These are phyloP conservation scores for Parnassius smintheus DNA, from an alignment of 2,888 invertebrate species.

Conservation along the genomic window DNA sequence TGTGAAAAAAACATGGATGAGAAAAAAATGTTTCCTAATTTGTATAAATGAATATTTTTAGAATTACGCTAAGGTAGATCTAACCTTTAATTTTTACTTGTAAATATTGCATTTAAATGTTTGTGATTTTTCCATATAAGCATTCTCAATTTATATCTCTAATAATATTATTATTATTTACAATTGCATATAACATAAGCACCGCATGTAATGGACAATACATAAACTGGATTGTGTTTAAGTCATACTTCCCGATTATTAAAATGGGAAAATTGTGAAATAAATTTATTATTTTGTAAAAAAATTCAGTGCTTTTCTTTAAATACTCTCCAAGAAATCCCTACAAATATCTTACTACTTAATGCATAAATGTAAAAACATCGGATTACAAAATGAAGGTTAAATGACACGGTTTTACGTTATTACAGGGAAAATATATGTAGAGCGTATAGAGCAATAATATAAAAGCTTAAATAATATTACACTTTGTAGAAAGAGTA, in stretches of 20 bases:
- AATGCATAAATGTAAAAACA: no score
- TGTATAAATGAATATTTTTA: constrained; percentile 45
- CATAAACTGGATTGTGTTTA: constrained; percentile 72
- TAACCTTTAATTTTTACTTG: constrained; percentile 49
- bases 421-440: no score
- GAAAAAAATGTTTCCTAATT: constrained; percentile 46
- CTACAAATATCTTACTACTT: no score
- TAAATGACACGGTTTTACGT: no score
- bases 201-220: constrained; percentile 61
- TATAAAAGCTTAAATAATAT: no score
- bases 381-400: no score
- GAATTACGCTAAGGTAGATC: constrained; percentile 42
- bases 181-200: constrained; percentile 49
- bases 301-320: constrained; percentile 36
- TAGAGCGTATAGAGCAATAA: no score
- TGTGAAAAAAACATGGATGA: constrained; percentile 37
- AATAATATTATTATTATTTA: constrained; percentile 48
- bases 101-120: constrained; percentile 77
- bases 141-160: constrained; percentile 39
- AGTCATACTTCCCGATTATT: constrained; percentile 47
- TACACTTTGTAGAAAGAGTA: no score
- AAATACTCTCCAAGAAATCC: constrained; percentile 10
- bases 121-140: constrained; percentile 65
- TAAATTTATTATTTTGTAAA: constrained; percentile 69
- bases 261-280: constrained; percentile 58